A percentile compares a stretch with the other conserved stretches of the same genome.
These are phyloP conservation scores for Odontesthes bonariensis DNA, from an alignment of 2,113 vertebrate genomes.

Conservation along the genomic window DNA sequence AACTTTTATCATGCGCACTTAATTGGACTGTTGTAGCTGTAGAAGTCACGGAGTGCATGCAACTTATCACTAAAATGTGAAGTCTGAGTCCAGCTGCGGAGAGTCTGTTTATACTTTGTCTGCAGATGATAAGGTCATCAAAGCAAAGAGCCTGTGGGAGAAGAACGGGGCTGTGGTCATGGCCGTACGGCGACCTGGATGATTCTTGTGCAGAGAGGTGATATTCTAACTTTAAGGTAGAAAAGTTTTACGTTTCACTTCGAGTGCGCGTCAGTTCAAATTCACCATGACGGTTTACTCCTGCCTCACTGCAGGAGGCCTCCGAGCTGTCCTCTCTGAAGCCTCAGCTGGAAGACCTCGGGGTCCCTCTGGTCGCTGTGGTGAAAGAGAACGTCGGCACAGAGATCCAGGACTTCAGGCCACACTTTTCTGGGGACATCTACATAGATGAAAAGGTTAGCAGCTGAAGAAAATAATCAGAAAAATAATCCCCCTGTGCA, in stretches of 20 bases:
- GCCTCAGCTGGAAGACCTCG: constrained; percentile 90
- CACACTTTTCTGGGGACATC: constrained; percentile 93
- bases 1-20: neutral
- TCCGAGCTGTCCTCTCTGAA: constrained; percentile 95
- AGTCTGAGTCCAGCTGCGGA: neutral
- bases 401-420: constrained; percentile 93
- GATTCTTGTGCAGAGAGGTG: constrained; percentile 99
- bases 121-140: constrained; percentile 85
- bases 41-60: neutral
- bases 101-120: constrained; percentile 28
- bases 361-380: constrained; percentile 92
- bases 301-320: constrained; percentile 86
- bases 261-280: neutral
- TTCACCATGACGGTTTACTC: neutral
- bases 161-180: constrained; percentile 92
- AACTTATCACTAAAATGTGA: neutral
- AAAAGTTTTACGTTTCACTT: too few species aligned
- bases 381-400: constrained; percentile 91
- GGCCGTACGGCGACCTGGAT: constrained; percentile 95
- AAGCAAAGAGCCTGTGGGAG: constrained; percentile 91
- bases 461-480: too few species aligned
- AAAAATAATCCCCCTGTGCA: too few species aligned
- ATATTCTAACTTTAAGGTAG: neutral
- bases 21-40: neutral
- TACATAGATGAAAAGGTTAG: constrained; percentile 92